phyloP scores from a whole-genome alignment of 23 tunicate genomes.

The Ascidia mentula region DNA sequence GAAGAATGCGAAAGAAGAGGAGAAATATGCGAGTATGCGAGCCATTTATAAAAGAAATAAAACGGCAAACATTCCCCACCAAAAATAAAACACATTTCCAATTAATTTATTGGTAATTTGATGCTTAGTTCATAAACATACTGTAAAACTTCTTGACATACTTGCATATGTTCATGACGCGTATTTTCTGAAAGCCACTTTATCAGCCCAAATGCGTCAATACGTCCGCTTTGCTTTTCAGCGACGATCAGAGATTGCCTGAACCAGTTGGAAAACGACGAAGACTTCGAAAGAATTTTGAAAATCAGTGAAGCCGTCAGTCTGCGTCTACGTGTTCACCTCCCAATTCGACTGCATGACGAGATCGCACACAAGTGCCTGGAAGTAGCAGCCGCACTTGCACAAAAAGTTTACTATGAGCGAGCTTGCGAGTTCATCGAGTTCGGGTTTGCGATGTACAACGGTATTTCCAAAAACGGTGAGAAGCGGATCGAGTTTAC shows the following conservation, averaged over 20 bases:
- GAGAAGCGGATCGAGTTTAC: neutral
- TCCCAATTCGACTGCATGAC: neutral
- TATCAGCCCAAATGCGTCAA: too few species aligned
- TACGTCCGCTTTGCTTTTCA: too few species aligned
- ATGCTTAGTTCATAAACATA: too few species aligned
- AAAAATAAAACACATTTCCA: too few species aligned
- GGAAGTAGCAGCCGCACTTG: neutral
- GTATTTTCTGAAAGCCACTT: too few species aligned
- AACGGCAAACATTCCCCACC: too few species aligned
- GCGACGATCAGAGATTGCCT: neutral
- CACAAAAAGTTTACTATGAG: neutral
- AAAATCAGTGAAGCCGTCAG: neutral
- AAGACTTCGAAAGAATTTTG: neutral
- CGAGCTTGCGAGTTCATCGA: constrained; percentile 5
- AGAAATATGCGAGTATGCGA: neutral
- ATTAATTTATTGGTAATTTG: too few species aligned
- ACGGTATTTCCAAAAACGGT: neutral
- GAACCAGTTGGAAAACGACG: neutral
- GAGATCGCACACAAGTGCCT: neutral
- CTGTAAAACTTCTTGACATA: too few species aligned
- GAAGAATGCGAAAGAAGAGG: neutral
- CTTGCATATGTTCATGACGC: too few species aligned
- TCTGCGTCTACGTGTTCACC: neutral
- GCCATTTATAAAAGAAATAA: too few species aligned
- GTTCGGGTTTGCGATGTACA: neutral